Percentiles rank a stretch among this genome's conserved stretches.
Conservation (phyloP, 2,113 vertebrate species). For the Piliocolobus tephrosceles region DNA sequence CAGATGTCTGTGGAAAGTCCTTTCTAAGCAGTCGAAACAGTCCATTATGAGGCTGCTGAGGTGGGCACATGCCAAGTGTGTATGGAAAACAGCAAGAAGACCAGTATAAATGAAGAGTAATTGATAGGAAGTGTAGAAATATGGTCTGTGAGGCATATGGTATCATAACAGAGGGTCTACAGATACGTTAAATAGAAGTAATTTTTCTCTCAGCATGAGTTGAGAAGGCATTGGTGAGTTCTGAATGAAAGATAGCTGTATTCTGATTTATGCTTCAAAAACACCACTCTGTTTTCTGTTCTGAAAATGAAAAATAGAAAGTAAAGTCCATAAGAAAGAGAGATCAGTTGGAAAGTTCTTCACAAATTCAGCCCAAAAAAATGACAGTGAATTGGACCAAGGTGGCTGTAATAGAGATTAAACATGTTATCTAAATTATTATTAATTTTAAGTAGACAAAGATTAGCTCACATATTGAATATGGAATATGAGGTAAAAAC, state of each 20-base stretch:
- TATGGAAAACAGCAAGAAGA: background rate
- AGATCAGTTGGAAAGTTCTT: background rate
- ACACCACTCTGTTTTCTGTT: background rate
- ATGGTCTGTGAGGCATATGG: background rate
- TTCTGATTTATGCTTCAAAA: background rate
- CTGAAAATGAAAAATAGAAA: background rate
- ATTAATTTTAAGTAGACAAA: background rate
- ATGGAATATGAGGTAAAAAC: background rate
- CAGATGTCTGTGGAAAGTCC: too few species aligned
- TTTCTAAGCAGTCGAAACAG: background rate
- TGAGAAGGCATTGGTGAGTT: background rate
- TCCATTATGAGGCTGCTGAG: background rate
- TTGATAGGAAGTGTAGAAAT: rapidly evolving
- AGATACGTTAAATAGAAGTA: background rate
- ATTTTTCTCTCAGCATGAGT: background rate
- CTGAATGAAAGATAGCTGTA: background rate
- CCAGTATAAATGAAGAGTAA: background rate
- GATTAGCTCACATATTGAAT: background rate
- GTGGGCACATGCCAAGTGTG: too few species aligned
- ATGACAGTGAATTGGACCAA: background rate
- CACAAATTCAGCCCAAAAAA: background rate
- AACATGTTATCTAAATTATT: background rate
- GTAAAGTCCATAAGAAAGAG: background rate
- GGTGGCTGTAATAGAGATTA: background rate
- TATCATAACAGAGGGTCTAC: background rate